These are phyloP conservation scores for Aspiorhynchus laticeps DNA, from an alignment of 2,113 vertebrate genomes.

Conservation along the genomic window DNA sequence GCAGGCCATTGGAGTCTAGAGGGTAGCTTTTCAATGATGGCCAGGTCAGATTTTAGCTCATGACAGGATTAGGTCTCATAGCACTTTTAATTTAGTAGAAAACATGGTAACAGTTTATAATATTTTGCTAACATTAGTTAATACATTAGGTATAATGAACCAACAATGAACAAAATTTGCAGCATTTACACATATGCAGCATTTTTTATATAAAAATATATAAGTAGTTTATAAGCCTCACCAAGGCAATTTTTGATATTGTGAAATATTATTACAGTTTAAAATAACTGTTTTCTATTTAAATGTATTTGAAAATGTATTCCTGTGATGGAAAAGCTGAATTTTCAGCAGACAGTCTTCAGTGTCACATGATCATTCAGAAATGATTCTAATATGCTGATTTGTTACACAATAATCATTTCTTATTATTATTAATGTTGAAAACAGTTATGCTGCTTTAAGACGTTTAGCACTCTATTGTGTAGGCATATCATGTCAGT, in stretches of 20 bases:
- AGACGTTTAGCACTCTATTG: too few species aligned
- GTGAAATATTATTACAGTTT: too few species aligned
- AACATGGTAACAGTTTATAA: too few species aligned
- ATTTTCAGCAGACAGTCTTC: not conserved
- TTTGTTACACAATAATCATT: not conserved
- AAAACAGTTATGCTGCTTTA: too few species aligned
- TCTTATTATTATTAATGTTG: too few species aligned
- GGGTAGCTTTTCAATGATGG: not conserved
- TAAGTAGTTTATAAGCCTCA: too few species aligned
- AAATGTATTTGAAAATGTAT: not conserved
- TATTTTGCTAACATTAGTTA: not conserved
- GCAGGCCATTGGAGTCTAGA: not conserved
- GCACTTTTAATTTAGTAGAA: not conserved
- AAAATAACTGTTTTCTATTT: too few species aligned
- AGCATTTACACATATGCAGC: not conserved
- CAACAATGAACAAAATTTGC: not conserved
- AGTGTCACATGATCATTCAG: not conserved
- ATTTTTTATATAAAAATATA: too few species aligned
- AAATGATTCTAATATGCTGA: not conserved
- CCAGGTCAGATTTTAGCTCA: conserved; percentile 17
- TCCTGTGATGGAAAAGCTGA: not conserved
- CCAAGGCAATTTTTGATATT: too few species aligned
- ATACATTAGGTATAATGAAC: not conserved
- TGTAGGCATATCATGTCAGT: too few species aligned
- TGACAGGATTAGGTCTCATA: not conserved